phyloP scores from a whole-genome alignment of 2,113 vertebrate genomes.

The Daubentonia madagascariensis region DNA sequence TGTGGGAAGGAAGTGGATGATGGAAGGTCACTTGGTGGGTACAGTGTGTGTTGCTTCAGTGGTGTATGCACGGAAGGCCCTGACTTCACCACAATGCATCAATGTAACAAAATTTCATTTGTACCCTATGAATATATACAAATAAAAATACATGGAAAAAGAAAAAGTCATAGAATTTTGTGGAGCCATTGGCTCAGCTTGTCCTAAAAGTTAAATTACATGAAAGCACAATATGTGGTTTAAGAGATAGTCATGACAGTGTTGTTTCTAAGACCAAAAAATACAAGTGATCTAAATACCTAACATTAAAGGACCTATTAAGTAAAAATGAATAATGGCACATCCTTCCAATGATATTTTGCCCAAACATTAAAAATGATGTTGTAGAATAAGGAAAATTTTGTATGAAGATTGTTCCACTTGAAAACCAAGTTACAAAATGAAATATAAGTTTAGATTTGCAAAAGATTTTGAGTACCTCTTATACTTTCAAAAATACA shows the following conservation, averaged over 20 bases:
- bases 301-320: neutral
- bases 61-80: too few species aligned
- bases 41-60: too few species aligned
- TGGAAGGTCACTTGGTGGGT: too few species aligned
- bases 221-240: neutral
- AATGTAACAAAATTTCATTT: too few species aligned
- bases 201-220: neutral
- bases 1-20: too few species aligned
- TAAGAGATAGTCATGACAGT: neutral
- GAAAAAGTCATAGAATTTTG: neutral
- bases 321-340: neutral
- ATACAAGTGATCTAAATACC: neutral
- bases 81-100: too few species aligned
- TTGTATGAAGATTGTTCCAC: neutral
- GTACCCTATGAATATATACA: too few species aligned
- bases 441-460: neutral
- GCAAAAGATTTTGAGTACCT: neutral
- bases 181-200: neutral
- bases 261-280: neutral
- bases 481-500: neutral
- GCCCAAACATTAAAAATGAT: neutral
- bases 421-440: neutral
- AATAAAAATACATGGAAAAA: too few species aligned
- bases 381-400: neutral
- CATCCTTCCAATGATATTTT: neutral